These are phyloP conservation scores for Ellobius talpinus DNA, from an alignment of 2,113 vertebrate species.

Conservation along the genomic window DNA sequence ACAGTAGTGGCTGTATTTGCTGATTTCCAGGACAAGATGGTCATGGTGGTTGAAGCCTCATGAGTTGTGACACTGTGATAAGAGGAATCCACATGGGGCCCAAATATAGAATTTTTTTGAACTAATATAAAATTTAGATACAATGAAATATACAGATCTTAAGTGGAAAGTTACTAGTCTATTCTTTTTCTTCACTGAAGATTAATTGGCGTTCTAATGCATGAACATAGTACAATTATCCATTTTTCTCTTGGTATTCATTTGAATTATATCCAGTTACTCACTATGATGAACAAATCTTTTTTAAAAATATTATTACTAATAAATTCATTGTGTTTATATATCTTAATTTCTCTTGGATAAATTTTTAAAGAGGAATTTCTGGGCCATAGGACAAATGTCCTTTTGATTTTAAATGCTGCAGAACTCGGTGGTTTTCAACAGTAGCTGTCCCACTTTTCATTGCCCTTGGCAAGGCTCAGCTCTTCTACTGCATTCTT, in stretches of 20 bases:
- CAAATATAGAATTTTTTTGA: background rate
- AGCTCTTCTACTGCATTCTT: background rate
- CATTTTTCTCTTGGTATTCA: background rate
- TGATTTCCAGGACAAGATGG: background rate
- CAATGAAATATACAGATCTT: background rate
- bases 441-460: background rate
- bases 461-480: background rate
- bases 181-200: background rate
- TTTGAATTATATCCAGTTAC: conserved; percentile 5
- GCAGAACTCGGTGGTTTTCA: background rate
- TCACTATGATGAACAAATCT: background rate
- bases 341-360: background rate
- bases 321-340: background rate
- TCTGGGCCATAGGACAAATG: background rate
- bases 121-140: background rate
- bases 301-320: background rate
- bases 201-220: background rate
- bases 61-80: background rate
- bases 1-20: background rate
- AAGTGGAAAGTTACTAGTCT: background rate
- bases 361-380: background rate
- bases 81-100: background rate
- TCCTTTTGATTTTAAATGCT: conserved; percentile 28
- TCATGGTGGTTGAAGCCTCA: too few species aligned
- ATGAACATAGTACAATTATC: background rate